These are phyloP conservation scores for Hippoglossus hippoglossus DNA, from an alignment of 2,797 vertebrate species.

Conservation along the genomic window DNA sequence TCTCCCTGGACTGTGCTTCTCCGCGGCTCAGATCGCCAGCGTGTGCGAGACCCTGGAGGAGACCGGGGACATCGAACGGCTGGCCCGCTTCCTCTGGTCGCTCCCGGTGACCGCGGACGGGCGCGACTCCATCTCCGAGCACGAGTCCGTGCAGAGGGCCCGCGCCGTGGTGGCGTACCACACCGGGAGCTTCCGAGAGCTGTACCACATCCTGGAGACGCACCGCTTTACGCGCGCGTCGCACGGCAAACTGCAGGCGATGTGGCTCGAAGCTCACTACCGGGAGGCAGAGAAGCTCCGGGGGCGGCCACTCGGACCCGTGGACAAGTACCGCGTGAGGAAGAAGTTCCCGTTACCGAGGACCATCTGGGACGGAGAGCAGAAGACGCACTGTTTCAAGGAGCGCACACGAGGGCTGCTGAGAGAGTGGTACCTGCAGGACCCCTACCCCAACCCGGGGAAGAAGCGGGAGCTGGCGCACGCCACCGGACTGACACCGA, in stretches of 20 bases:
- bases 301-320: conserved; percentile 94
- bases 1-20: conserved; percentile 95
- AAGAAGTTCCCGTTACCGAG: conserved; percentile 99
- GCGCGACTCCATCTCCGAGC: conserved; percentile 95
- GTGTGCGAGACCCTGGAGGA: conserved; percentile 99
- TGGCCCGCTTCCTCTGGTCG: conserved; percentile 98
- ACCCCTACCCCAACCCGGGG: conserved; percentile 97
- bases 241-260: conserved; percentile 96
- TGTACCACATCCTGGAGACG: conserved; percentile 97
- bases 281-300: conserved; percentile 97
- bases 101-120: conserved; percentile 94
- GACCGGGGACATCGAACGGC: conserved; percentile 96
- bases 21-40: conserved; percentile 96
- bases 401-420: conserved; percentile 97
- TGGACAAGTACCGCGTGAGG: conserved; percentile 97
- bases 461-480: conserved; percentile 98
- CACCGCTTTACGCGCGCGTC: conserved; percentile 98
- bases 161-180: conserved; percentile 97
- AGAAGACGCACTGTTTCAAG: conserved; percentile 99
- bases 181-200: conserved; percentile 95
- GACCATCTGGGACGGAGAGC: conserved; percentile 99
- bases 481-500: conserved; percentile 96
- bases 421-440: conserved; percentile 98
- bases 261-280: conserved; percentile 99
- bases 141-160: conserved; percentile 96